Evolutionary conservation across 2,888 invertebrate species (phyloP).

Genomic region (Hydraecia micacea): DNA sequence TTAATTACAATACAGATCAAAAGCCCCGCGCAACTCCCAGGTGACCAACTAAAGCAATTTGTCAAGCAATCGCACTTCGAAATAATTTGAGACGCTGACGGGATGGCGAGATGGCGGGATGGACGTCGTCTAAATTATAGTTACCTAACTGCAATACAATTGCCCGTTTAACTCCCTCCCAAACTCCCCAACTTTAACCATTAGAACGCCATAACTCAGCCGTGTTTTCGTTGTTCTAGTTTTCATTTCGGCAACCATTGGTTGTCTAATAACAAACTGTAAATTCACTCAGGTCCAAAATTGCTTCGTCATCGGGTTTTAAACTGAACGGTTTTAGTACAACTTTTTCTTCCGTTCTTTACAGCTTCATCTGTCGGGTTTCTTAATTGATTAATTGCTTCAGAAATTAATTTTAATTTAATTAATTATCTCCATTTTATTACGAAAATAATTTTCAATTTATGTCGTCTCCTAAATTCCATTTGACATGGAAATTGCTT

Average conservation of each 20-base stretch:
- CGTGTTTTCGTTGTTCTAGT: conserved; percentile 64
- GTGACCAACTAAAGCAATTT: conserved; percentile 58
- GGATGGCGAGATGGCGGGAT: conserved; percentile 62
- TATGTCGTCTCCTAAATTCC: conserved; percentile 6
- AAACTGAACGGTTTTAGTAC: not conserved
- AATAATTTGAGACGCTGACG: conserved; percentile 63
- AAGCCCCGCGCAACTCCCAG: conserved; percentile 39
- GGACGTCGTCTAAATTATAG: conserved; percentile 71
- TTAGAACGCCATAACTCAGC: conserved; percentile 74
- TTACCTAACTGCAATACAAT: conserved; percentile 76
- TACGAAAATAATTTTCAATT: not conserved
- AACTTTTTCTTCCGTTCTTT: conserved; percentile 20
- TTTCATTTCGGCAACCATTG: conserved; percentile 65
- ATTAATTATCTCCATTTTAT: conserved; percentile 11
- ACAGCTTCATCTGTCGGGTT: conserved; percentile 15
- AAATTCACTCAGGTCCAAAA: conserved; percentile 41
- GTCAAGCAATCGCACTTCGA: conserved; percentile 58
- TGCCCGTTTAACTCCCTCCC: conserved; percentile 67
- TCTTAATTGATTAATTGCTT: conserved; percentile 41
- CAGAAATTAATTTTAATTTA: conserved; percentile 33
- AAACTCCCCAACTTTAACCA: conserved; percentile 74
- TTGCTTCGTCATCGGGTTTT: conserved; percentile 26
- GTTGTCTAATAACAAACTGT: conserved; percentile 54
- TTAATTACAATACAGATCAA: conserved; percentile 39
- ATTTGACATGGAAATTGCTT: conserved; percentile 15